Evolutionary conservation across 37 sponge, comb jelly and placozoan genomes (phyloP).

Genomic region (Oscarella lobularis): DNA sequence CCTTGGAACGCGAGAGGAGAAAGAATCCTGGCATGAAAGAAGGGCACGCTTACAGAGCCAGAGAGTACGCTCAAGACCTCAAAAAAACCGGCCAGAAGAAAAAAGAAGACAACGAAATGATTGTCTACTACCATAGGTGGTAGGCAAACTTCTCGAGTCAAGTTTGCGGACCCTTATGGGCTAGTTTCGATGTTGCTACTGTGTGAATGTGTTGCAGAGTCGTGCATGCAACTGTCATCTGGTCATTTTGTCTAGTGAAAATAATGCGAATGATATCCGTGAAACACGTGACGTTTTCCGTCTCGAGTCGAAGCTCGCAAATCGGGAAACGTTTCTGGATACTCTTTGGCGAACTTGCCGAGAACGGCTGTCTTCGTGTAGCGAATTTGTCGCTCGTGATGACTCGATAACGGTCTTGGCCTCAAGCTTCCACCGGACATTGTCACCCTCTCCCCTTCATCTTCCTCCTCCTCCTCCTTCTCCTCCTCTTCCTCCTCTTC

Average conservation of each 20-base stretch:
- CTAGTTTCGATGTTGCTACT: too few relatives aligned
- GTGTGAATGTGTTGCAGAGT: background rate
- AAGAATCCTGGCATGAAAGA: too few relatives aligned
- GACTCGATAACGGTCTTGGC: background rate
- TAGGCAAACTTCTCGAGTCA: too few relatives aligned
- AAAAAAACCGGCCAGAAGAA: too few relatives aligned
- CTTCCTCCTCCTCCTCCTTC: background rate
- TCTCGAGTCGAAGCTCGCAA: constrained; percentile 30
- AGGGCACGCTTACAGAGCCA: too few relatives aligned
- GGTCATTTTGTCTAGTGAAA: constrained; percentile 27
- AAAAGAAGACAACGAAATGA: too few relatives aligned
- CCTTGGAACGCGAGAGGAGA: too few relatives aligned
- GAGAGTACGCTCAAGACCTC: too few relatives aligned
- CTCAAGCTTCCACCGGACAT: too few relatives aligned
- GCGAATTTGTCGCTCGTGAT: background rate
- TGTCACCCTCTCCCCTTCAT: background rate
- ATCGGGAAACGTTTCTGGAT: constrained; percentile 57
- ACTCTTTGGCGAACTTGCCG: constrained; percentile 22
- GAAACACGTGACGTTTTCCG: constrained; percentile 58
- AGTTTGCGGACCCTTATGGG: too few relatives aligned
- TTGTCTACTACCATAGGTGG: too few relatives aligned
- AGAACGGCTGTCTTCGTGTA: constrained; percentile 25
- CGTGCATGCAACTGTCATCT: background rate
- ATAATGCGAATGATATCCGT: constrained; percentile 60
- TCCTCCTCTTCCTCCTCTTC: background rate